Evolutionary conservation across 2,113 vertebrate genomes (phyloP).

Genomic region (Notarius lentiginosus): DNA sequence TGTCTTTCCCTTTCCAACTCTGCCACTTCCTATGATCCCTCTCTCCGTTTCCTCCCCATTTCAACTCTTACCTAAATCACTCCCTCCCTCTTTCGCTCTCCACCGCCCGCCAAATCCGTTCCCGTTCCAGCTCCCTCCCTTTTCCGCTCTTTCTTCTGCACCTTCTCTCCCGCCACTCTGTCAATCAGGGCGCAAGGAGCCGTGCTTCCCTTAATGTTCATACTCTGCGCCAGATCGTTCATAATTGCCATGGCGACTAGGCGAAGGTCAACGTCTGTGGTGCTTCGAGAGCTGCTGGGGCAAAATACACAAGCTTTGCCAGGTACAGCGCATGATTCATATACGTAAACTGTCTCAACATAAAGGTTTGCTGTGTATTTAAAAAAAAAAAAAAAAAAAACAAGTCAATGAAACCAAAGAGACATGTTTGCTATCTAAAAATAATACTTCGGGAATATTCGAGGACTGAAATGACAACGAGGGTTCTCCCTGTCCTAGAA

Average conservation of each 20-base stretch:
- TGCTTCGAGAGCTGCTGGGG: constrained; percentile 30
- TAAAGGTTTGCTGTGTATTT: background rate
- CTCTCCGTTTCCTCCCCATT: constrained; percentile 41
- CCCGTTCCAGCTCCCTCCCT: constrained; percentile 39
- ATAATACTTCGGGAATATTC: background rate
- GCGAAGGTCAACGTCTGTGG: constrained; percentile 40
- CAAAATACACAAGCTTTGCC: constrained; percentile 6
- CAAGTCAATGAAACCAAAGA: background rate
- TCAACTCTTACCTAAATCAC: constrained; percentile 45
- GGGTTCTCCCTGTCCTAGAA: background rate
- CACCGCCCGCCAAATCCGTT: constrained; percentile 36
- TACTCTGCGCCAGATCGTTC: constrained; percentile 42
- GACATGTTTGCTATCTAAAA: background rate
- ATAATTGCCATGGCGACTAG: constrained; percentile 49
- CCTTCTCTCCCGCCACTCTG: constrained; percentile 39
- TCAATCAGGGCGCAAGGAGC: constrained; percentile 43
- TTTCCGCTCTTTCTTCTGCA: constrained; percentile 50
- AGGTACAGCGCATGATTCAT: constrained; percentile 10
- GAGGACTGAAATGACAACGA: background rate
- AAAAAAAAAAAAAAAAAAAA: background rate
- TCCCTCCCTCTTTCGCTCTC: constrained; percentile 24
- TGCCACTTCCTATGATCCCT: constrained; percentile 35
- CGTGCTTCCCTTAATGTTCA: constrained; percentile 41
- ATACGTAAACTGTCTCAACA: background rate
- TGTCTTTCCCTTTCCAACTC: constrained; percentile 33